Evolutionary conservation across 2,888 invertebrate species (phyloP).

Genomic region (Parthenolecanium corni): DNA sequence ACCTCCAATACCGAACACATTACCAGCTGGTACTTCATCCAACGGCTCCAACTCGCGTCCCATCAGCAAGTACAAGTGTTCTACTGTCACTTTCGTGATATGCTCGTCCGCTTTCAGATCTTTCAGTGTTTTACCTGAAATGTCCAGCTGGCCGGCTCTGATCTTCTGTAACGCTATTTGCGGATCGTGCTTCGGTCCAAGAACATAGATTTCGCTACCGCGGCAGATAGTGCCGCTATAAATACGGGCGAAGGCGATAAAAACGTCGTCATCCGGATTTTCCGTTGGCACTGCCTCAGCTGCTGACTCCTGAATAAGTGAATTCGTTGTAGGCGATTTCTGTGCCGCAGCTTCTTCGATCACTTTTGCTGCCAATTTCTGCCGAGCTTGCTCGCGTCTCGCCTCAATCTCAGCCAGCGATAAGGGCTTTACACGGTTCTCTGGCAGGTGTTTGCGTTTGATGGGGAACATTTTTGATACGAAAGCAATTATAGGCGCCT

Average conservation of each 20-base stretch:
- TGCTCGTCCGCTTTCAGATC: slow-evolving; percentile 52
- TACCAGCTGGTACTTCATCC: slow-evolving; percentile 74
- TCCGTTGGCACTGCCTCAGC: slow-evolving; percentile 25
- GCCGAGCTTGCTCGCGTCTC: slow-evolving; percentile 46
- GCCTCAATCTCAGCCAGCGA: slow-evolving; percentile 60
- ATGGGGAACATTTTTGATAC: slow-evolving; percentile 85
- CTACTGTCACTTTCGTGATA: slow-evolving; percentile 52
- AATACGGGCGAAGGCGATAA: slow-evolving; percentile 85
- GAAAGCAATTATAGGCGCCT: slow-evolving; percentile 48
- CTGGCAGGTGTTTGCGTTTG: slow-evolving; percentile 60
- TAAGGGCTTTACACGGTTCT: slow-evolving; percentile 65
- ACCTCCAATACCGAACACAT: slow-evolving; percentile 72
- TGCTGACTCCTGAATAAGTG: slow-evolving; percentile 32
- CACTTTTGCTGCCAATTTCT: slow-evolving; percentile 13
- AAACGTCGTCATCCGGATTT: slow-evolving; percentile 44
- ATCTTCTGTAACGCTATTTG: slow-evolving; percentile 42
- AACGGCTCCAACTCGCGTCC: slow-evolving; percentile 77
- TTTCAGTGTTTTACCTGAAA: slow-evolving; percentile 39
- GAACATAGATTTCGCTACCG: slow-evolving; percentile 65
- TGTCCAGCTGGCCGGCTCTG: slow-evolving; percentile 32
- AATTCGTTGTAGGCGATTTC: slow-evolving; percentile 21
- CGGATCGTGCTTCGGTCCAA: slow-evolving; percentile 83
- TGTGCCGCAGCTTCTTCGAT: no score
- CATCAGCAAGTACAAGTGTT: slow-evolving; percentile 78
- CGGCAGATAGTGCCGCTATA: slow-evolving; percentile 73